These are phyloP conservation scores for Zaprionus gabonicus DNA, from an alignment of 1,140 invertebrate species.

Conservation along the genomic window DNA sequence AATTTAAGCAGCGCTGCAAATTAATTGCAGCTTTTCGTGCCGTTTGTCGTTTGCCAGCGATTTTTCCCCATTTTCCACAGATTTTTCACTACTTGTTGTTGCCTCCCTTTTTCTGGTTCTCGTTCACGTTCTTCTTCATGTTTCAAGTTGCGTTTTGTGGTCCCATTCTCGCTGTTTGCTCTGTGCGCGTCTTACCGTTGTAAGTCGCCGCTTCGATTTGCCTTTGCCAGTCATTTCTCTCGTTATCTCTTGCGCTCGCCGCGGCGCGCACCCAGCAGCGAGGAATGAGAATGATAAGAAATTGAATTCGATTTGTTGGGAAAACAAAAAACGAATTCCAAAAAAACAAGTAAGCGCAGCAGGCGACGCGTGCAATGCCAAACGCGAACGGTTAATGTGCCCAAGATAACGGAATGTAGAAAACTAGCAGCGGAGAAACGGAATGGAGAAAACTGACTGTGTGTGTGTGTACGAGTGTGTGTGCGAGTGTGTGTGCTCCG, in stretches of 20 bases:
- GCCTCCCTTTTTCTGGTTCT: neutral
- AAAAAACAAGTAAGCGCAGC: neutral
- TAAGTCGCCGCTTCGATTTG: conserved; percentile 58
- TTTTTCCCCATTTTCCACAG: conserved; percentile 8
- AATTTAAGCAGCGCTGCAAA: conserved; percentile 59
- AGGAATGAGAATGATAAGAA: conserved; percentile 46
- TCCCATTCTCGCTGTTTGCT: neutral
- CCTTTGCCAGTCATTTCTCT: conserved; percentile 65
- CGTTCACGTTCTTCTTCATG: too few species aligned
- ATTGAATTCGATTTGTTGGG: conserved; percentile 43
- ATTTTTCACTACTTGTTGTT: conserved; percentile 5
- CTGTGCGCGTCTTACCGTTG: conserved; percentile 60
- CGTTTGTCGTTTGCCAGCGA: conserved; percentile 26
- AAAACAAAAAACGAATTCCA: neutral
- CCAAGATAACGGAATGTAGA: conserved; percentile 36
- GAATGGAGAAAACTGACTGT: neutral
- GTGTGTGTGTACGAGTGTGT: too few species aligned
- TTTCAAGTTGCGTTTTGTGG: neutral
- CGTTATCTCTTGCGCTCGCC: conserved; percentile 48
- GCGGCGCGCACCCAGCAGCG: neutral
- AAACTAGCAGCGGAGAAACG: conserved; percentile 15
- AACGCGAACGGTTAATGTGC: conserved; percentile 48
- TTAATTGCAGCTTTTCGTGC: conserved; percentile 75
- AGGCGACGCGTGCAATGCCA: conserved; percentile 48
- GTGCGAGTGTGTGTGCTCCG: neutral